A percentile compares a stretch with the other conserved stretches of the same genome.
phyloP scores from a whole-genome alignment of 2,113 vertebrate species.

The Aix galericulata region DNA sequence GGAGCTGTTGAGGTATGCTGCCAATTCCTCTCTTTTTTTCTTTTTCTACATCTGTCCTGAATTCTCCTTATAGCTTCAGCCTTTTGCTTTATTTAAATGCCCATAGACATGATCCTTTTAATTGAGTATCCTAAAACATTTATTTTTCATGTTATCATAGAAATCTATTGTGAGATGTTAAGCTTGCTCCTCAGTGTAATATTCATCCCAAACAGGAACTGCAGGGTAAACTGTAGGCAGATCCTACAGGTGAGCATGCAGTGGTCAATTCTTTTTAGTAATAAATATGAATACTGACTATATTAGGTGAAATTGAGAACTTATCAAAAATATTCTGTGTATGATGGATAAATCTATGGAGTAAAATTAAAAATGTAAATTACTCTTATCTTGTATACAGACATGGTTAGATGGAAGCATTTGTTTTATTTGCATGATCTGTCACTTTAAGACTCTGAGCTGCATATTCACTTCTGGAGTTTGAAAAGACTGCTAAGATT shows the following conservation, averaged over 20 bases:
- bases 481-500: conserved; percentile 32
- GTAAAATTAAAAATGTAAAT: neutral
- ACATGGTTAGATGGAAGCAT: neutral
- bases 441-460: conserved; percentile 7
- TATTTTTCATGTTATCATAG: neutral
- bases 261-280: neutral
- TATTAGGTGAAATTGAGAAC: neutral
- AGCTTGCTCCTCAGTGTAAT: neutral
- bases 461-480: conserved; percentile 29
- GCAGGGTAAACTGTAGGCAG: neutral
- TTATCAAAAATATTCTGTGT: neutral
- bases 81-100: neutral
- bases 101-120: neutral
- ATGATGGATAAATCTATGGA: neutral
- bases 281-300: neutral
- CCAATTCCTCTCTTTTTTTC: neutral
- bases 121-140: neutral
- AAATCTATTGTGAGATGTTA: neutral
- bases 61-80: neutral
- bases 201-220: neutral
- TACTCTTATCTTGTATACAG: neutral
- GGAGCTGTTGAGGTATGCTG: neutral
- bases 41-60: neutral
- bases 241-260: neutral
- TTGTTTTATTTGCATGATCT: conserved; percentile 42